Evolutionary conservation across 2,888 invertebrate species (phyloP).

Genomic region (Deroplatys truncata): DNA sequence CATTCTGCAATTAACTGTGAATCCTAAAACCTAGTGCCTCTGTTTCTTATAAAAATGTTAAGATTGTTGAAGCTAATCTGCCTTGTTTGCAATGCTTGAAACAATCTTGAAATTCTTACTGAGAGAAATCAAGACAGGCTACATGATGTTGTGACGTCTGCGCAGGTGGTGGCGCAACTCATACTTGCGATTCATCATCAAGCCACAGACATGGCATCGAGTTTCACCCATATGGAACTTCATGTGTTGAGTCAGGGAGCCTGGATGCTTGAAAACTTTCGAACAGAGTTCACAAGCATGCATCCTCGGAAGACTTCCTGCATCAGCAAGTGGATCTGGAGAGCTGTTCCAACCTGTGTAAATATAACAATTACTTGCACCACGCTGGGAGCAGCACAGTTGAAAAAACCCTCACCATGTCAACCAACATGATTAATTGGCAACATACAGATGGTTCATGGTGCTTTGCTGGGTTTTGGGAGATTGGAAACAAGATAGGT

Average conservation of each 20-base stretch:
- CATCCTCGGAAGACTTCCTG: background rate
- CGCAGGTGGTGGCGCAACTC: slow-evolving; percentile 27
- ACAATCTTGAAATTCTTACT: no score
- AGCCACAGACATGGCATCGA: slow-evolving; percentile 46
- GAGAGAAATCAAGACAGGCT: background rate
- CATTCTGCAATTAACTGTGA: no score
- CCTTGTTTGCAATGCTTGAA: no score
- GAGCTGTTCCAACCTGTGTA: slow-evolving; percentile 10
- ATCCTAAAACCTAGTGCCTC: no score
- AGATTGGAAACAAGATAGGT: background rate
- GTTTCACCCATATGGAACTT: slow-evolving; percentile 50
- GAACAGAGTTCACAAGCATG: slow-evolving; percentile 27
- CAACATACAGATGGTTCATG: background rate
- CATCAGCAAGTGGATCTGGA: background rate
- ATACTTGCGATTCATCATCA: slow-evolving; percentile 28
- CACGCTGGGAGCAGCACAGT: background rate
- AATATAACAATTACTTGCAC: background rate
- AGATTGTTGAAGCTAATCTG: no score
- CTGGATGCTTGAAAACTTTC: slow-evolving; percentile 28
- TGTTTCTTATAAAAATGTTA: no score
- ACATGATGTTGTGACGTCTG: slow-evolving; percentile 23
- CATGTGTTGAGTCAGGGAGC: slow-evolving; percentile 21
- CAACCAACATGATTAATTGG: background rate
- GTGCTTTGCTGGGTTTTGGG: background rate
- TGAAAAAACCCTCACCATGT: background rate